phyloP scores from a whole-genome alignment of 2,113 vertebrate species.

The Pavo muticus region DNA sequence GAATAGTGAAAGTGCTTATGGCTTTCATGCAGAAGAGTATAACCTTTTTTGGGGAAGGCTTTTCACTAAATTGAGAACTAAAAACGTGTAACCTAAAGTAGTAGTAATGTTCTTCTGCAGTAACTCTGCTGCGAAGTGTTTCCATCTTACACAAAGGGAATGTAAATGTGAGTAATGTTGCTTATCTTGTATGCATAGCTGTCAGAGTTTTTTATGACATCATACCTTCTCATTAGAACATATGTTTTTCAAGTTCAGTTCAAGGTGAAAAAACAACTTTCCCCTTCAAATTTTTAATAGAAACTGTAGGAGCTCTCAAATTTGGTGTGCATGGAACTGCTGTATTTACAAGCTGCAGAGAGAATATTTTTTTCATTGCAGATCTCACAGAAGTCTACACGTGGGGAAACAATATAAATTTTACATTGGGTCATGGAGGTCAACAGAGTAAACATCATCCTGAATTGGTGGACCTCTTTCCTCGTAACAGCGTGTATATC shows the following conservation, averaged over 20 bases:
- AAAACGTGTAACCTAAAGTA: background rate
- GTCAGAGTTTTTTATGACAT: background rate
- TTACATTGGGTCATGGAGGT: conserved; percentile 95
- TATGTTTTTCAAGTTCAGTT: background rate
- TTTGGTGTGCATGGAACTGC: background rate
- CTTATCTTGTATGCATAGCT: background rate
- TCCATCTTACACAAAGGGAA: background rate
- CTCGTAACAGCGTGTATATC: conserved; percentile 89
- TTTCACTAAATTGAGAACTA: background rate
- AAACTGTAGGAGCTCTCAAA: background rate
- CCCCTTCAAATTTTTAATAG: background rate
- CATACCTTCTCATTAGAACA: background rate
- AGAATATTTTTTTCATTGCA: conserved; percentile 65
- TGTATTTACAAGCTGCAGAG: background rate
- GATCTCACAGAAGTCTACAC: conserved; percentile 96
- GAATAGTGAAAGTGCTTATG: background rate
- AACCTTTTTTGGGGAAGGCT: background rate
- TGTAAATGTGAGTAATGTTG: background rate
- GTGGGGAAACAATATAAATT: conserved; percentile 97
- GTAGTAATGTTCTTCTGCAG: background rate
- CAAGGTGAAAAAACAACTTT: background rate
- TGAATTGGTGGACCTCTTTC: conserved; percentile 93
- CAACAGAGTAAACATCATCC: conserved; percentile 94
- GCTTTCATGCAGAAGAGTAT: background rate
- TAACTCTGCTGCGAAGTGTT: background rate